phyloP scores from a whole-genome alignment of 2,888 invertebrate genomes.

The Aspidiotus rigidus region DNA sequence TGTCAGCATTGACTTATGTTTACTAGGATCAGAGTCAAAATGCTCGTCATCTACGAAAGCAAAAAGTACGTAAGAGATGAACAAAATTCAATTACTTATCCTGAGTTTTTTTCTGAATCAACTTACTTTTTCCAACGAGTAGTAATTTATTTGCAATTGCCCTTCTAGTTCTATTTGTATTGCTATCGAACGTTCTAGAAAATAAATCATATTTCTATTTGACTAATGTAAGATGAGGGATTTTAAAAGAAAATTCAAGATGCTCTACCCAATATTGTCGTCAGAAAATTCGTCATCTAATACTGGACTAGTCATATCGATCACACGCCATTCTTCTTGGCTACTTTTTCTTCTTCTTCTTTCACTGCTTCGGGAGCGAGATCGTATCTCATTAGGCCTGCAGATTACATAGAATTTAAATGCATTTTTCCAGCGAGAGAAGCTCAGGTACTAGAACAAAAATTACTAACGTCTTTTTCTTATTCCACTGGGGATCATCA shows the following conservation, averaged over 20 bases:
- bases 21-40: slow-evolving; percentile 11
- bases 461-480: slow-evolving; percentile 11
- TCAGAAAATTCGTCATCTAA: slow-evolving; percentile 30
- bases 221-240: background rate
- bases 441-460: background rate
- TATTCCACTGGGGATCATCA: slow-evolving; percentile 27
- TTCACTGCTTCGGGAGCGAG: slow-evolving; percentile 29
- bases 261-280: slow-evolving; percentile 10
- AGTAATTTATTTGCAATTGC: slow-evolving; percentile 14
- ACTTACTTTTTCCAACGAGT: slow-evolving; percentile 9
- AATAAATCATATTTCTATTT: background rate
- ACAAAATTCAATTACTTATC: background rate
- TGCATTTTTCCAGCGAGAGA: background rate
- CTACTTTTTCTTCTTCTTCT: slow-evolving; percentile 27
- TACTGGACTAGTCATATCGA: slow-evolving; percentile 31
- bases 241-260: background rate
- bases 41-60: slow-evolving; percentile 10
- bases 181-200: slow-evolving; percentile 13
- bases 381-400: slow-evolving; percentile 20
- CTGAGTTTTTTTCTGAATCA: background rate
- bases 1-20: slow-evolving; percentile 18
- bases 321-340: slow-evolving; percentile 28
- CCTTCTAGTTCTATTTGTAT: slow-evolving; percentile 7
- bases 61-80: background rate
- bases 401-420: background rate